Base-by-base conservation (phyloP, 1,140 invertebrate species). In the Camponotus vicinus region DNA sequence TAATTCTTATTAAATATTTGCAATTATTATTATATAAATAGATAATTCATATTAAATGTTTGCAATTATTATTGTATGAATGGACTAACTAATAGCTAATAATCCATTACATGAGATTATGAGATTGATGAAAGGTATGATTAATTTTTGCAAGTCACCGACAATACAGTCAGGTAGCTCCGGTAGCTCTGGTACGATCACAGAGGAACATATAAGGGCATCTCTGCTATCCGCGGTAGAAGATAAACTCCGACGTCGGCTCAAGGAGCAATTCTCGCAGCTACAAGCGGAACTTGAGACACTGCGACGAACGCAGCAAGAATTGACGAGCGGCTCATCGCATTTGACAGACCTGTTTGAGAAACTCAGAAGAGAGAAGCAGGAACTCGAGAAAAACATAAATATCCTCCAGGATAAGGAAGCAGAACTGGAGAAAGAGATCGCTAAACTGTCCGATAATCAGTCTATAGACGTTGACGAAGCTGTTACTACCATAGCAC, bases 401-500 rank as follows among this genome's bases (percentile, higher is more conserved):
- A 96, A 95, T 87, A 96, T 98, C 66, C 94, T 99, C 73, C 96
- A 97, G 94, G 97, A 98, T 85, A 99, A 99, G 93, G 97, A 98
- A 93, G 95, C 96, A 80, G 98, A 99, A 95, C 95, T 99, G 70
- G 97, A 98, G 91, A 97, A 97, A 92, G 97, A 97, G 88, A 96
- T 99, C 37, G 96, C 96, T 71, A 97, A 97, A 90, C 95, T 98
- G 61, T 96, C 97, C 32, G 97, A 97, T 83, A 97, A 98, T 88
- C 98, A 97, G 91, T 97, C 96, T 64, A 97, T 99, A 90, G 98
- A 99, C 95, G 97, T 99, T 70, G 99, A 99, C 95, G 98, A 99
- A 94, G 99, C 98, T 85, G 99, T 99, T 76, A 98, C 98, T 34
- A 99, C 99, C 7, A 98, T 98, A 82, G 98, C 99, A 61, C 99